These are phyloP conservation scores for Tragelaphus oryx DNA, from an alignment of 2,797 vertebrate species.

Conservation along the genomic window DNA sequence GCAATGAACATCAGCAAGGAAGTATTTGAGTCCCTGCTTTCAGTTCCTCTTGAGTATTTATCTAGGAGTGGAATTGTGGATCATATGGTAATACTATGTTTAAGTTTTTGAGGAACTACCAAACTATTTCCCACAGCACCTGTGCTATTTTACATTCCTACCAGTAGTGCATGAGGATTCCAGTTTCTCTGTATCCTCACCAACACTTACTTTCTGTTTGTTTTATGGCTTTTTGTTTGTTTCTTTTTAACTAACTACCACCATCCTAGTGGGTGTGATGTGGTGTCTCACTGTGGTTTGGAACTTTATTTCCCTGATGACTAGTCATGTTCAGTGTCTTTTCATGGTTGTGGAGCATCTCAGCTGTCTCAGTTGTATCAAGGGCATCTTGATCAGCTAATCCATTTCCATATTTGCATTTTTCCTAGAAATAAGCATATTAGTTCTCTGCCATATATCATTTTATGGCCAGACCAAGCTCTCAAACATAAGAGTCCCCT, in stretches of 20 bases:
- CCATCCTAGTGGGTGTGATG: background rate
- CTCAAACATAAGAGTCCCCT: background rate
- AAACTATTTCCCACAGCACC: background rate
- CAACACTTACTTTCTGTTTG: background rate
- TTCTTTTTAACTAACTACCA: background rate
- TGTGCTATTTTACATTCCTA: background rate
- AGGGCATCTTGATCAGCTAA: background rate
- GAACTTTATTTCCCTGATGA: background rate
- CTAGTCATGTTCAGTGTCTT: background rate
- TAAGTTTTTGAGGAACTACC: background rate
- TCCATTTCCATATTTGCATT: background rate
- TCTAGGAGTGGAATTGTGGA: background rate
- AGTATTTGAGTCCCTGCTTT: background rate
- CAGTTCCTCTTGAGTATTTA: background rate
- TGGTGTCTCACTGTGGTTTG: background rate
- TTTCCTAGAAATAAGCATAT: background rate
- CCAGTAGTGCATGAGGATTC: too few relatives aligned
- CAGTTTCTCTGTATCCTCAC: background rate
- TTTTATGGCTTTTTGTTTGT: background rate
- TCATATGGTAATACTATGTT: background rate
- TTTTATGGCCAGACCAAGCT: background rate
- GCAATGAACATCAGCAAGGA: background rate
- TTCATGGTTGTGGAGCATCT: background rate
- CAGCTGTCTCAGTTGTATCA: background rate
- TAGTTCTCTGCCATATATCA: background rate